Conservation (phyloP, 1,140 invertebrate genomes). For the Panonychus citri region DNA sequence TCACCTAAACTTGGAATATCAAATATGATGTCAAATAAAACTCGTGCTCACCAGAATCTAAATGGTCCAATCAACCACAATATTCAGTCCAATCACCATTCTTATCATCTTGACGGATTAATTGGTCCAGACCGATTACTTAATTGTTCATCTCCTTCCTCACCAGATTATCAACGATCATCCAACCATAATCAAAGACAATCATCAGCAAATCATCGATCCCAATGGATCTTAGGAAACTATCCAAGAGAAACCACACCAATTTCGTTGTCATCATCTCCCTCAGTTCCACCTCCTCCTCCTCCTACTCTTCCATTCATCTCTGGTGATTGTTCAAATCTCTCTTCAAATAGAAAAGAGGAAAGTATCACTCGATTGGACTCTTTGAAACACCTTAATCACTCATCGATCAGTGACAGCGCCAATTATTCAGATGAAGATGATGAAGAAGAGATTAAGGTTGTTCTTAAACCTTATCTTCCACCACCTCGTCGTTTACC, state of each 20-base stretch:
- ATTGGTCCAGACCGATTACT: not conserved
- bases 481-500: not conserved
- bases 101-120: not conserved
- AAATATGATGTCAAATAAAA: not conserved
- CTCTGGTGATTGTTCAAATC: too few species aligned
- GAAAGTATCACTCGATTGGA: not conserved
- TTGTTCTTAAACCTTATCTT: slow-evolving; percentile 1
- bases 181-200: not conserved
- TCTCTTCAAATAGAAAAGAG: not conserved
- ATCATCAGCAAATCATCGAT: too few species aligned
- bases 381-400: slow-evolving; percentile 8
- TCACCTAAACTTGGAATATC: too few species aligned
- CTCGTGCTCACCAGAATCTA: not conserved
- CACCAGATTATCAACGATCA: not conserved
- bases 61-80: not conserved
- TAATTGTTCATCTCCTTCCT: not conserved
- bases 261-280: not conserved
- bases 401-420: slow-evolving; percentile 40
- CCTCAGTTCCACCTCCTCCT: not conserved
- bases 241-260: not conserved
- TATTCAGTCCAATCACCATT: not conserved
- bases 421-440: slow-evolving; percentile 8
- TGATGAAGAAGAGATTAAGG: slow-evolving; percentile 7
- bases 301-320: too few species aligned
- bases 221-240: too few species aligned